Base-by-base conservation (phyloP, 1,140 invertebrate species). In the Panonychus citri region DNA sequence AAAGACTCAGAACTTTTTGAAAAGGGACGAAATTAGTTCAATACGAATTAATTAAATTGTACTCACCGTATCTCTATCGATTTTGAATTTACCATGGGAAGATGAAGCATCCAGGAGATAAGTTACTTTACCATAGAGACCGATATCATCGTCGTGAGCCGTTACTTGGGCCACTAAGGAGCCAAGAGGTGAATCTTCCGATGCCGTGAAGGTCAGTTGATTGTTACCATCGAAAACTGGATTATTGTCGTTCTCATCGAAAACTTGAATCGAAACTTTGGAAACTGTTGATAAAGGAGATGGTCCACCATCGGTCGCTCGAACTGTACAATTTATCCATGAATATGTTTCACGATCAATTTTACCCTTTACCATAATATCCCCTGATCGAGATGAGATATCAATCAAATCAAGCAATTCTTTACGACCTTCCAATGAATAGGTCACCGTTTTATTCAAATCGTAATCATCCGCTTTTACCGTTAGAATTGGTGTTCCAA, bases 191-290 rank as follows among this genome's bases (percentile, higher is more conserved):
- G 79, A 77, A 66, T 88, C 78, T 71, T 94, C 89, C 48, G 76
- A 71, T 1, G 86, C 77, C 3, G 76, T 77, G 28, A 86, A 75
- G 24, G 26, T 50, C 10, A 57, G 48, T 27, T 51, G 17, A 37
- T 53, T 71, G 30, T 80, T 78, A 1, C 77, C 74, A 24, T n/a
- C 70, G 64, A 90, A 91, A 62, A 81, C 79, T 0, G 85, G 85
- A 71, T 87, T 88, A 64, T 91, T 93, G 66, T 91, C 87, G 66
- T 93, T 93, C 68, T 90, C 85, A 66, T 91, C 87, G 10, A 90
- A 64, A 1, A 90, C 78, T 68, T 81, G 78, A 54, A 85, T 76
- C 60, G 76, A 78, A 3, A 85, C 71, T 65, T 82, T 77, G 0
- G 77, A 76, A 21, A 77, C 65, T 0, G 75, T 73, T 27, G 77